These are phyloP conservation scores for Neria commutata DNA, from an alignment of 2,888 invertebrate species.

Conservation along the genomic window DNA sequence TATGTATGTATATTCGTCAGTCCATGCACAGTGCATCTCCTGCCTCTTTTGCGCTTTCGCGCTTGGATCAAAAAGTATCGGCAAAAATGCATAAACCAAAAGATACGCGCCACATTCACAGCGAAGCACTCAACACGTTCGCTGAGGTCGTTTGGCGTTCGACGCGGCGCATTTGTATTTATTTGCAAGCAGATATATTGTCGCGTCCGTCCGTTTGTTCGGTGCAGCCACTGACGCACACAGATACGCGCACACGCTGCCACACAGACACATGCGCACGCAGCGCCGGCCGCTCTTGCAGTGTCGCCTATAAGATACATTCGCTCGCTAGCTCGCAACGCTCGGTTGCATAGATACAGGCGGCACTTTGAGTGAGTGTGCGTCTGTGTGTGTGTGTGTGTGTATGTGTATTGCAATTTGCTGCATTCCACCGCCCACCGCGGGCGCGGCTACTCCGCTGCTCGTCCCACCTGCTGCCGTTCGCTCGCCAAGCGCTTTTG, in stretches of 20 bases:
- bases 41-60: too few relatives aligned
- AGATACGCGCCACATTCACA: slow-evolving; percentile 7
- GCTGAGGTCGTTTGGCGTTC: not conserved
- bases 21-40: too few relatives aligned
- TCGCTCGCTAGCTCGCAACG: too few relatives aligned
- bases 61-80: not conserved
- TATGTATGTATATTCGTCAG: not conserved
- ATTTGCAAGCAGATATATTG: not conserved
- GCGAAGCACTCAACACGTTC: not conserved
- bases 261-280: not conserved
- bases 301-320: slow-evolving; percentile 1
- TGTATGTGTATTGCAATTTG: slow-evolving; percentile 13
- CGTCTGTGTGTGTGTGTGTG: too few relatives aligned
- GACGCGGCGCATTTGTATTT: not conserved
- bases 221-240: not conserved
- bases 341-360: not conserved
- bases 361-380: too few relatives aligned
- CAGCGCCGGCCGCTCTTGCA: not conserved
- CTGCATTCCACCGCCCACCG: slow-evolving; percentile 14
- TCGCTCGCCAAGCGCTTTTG: slow-evolving; percentile 10
- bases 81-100: not conserved
- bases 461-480: slow-evolving; percentile 5
- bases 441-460: slow-evolving; percentile 29
- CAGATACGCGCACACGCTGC: not conserved
- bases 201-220: not conserved